These are phyloP conservation scores for Rhinolophus sinicus DNA, from an alignment of 2,113 vertebrate species.

Conservation along the genomic window DNA sequence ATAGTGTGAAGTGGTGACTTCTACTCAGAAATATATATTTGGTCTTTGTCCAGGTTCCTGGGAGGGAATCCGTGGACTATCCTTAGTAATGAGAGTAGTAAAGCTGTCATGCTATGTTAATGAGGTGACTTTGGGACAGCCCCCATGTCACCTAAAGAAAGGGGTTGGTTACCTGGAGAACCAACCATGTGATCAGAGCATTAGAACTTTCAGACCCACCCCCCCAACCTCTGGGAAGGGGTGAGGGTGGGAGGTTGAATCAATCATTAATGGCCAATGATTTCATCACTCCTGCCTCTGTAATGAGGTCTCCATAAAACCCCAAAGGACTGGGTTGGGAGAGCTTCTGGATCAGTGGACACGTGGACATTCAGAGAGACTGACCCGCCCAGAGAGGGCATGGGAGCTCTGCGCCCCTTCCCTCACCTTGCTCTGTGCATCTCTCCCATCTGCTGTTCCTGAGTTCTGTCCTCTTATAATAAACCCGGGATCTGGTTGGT, in stretches of 20 bases:
- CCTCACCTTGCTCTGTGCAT: too few species aligned
- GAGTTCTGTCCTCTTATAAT: too few species aligned
- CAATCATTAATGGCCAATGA: neutral
- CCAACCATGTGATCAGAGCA: neutral
- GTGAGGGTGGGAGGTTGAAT: neutral
- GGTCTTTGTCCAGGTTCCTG: neutral
- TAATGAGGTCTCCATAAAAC: neutral
- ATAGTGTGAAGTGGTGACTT: neutral
- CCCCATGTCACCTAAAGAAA: neutral
- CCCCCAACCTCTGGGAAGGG: neutral
- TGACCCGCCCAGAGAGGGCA: too few species aligned
- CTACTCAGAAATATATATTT: neutral
- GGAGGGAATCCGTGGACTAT: neutral
- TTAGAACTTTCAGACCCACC: neutral
- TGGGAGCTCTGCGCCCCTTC: too few species aligned
- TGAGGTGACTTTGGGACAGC: neutral
- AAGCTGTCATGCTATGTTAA: neutral
- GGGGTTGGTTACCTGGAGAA: neutral
- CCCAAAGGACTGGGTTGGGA: neutral
- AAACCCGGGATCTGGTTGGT: too few species aligned
- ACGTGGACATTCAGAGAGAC: neutral
- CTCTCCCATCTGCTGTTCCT: too few species aligned
- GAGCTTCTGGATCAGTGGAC: neutral
- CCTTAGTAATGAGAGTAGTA: neutral
- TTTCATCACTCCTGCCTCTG: too few species aligned